These are phyloP conservation scores for Dermolepida albohirtum DNA, from an alignment of 2,888 invertebrate genomes.

Conservation along the genomic window DNA sequence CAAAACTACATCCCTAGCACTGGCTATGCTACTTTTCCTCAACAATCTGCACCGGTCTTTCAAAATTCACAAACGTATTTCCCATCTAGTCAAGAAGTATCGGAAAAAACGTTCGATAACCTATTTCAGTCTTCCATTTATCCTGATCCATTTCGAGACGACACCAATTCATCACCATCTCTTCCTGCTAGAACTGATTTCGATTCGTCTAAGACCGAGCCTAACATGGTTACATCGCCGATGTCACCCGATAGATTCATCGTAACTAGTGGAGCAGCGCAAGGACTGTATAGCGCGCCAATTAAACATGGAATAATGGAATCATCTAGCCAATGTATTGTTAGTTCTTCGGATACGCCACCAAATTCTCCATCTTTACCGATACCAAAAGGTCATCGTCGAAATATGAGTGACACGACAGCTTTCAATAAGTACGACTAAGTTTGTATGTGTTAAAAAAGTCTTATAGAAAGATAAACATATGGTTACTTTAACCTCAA, in stretches of 20 bases:
- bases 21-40: slow-evolving; percentile 49
- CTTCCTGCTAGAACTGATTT: slow-evolving; percentile 41
- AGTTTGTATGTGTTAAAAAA: background rate
- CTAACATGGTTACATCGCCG: slow-evolving; percentile 52
- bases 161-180: slow-evolving; percentile 49
- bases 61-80: slow-evolving; percentile 36
- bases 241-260: slow-evolving; percentile 55
- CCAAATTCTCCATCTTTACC: slow-evolving; percentile 61
- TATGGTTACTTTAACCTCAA: no score
- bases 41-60: slow-evolving; percentile 46
- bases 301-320: slow-evolving; percentile 57
- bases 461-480: no score
- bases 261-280: slow-evolving; percentile 51
- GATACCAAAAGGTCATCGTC: slow-evolving; percentile 73
- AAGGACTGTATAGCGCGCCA: slow-evolving; percentile 16
- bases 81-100: slow-evolving; percentile 41
- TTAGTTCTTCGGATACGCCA: slow-evolving; percentile 58
- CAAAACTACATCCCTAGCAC: slow-evolving; percentile 50
- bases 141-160: slow-evolving; percentile 79
- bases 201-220: slow-evolving; percentile 54
- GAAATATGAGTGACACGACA: slow-evolving; percentile 87
- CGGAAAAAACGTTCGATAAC: slow-evolving; percentile 68
- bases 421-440: slow-evolving; percentile 80
- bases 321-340: slow-evolving; percentile 58
- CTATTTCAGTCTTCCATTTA: slow-evolving; percentile 75